Conservation (phyloP, 1,140 invertebrate species). For the Aethina tumida region DNA sequence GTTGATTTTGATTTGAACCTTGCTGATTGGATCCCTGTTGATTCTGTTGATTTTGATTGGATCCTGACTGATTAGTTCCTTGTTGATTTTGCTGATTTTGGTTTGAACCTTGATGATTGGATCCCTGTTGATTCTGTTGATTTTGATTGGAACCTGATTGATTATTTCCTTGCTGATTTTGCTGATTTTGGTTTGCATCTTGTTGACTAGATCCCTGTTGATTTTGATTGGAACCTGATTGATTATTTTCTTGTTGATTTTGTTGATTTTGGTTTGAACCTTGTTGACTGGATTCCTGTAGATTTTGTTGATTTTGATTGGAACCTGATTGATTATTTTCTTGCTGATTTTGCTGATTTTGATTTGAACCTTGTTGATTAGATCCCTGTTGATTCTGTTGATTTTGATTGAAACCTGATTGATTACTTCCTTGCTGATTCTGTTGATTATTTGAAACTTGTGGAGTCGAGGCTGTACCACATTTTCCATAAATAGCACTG, state of each 20-base stretch:
- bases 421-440: constrained; percentile 10
- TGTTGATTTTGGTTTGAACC: no score
- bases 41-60: constrained; percentile 9
- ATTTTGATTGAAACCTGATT: constrained; percentile 1
- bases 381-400: constrained; percentile 4
- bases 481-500: constrained; percentile 30
- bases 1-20: no score
- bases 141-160: background rate
- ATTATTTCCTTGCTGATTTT: background rate
- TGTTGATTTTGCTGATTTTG: constrained; percentile 4
- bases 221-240: constrained; percentile 5
- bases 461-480: background rate
- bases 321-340: background rate
- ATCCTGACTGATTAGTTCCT: constrained; percentile 1
- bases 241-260: constrained; percentile 5
- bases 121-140: constrained; percentile 1
- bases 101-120: constrained; percentile 1
- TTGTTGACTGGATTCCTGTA: background rate
- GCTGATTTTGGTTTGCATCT: constrained; percentile 6
- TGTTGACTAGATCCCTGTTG: constrained; percentile 3
- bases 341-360: background rate
- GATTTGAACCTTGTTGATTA: background rate
- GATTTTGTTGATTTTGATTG: constrained; percentile 1
- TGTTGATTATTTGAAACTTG: constrained; percentile 1
- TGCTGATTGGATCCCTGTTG: constrained; percentile 6